Conservation (phyloP, 2,113 vertebrate species). For the Boulengeromyrus knoepffleri region DNA sequence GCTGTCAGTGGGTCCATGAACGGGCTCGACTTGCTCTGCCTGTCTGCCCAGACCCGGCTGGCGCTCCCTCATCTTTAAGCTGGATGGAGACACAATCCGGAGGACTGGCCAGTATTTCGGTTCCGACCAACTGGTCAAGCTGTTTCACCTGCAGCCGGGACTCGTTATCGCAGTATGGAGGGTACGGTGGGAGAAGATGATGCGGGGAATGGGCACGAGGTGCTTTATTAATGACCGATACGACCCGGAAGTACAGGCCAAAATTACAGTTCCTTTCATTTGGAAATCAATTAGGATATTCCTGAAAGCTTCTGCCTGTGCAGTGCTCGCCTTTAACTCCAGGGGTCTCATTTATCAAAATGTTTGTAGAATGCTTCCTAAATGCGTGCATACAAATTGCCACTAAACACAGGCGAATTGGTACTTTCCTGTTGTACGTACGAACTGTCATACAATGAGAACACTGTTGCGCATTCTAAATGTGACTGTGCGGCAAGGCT, state of each 20-base stretch:
- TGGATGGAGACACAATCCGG: neutral
- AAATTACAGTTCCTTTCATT: neutral
- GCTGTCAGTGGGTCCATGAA: neutral
- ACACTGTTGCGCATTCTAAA: neutral
- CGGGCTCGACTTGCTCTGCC: neutral
- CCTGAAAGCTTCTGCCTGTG: neutral
- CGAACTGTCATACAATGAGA: neutral
- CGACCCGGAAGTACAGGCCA: neutral
- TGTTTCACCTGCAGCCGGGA: neutral
- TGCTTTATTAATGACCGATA: neutral
- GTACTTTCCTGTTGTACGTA: neutral
- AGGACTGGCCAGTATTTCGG: neutral
- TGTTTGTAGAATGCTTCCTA: neutral
- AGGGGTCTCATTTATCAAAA: neutral
- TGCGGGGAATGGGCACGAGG: neutral
- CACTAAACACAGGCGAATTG: neutral
- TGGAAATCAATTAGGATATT: neutral
- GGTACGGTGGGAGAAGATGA: neutral
- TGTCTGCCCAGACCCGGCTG: neutral
- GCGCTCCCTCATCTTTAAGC: neutral
- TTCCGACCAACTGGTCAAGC: neutral
- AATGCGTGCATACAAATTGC: neutral
- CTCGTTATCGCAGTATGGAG: neutral
- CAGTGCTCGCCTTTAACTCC: neutral
- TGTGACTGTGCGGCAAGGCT: neutral